Evolutionary conservation across 2,888 invertebrate genomes (phyloP), one percentile per base, ranked within the genome.

Genomic region (Trisateles emortualis): DNA sequence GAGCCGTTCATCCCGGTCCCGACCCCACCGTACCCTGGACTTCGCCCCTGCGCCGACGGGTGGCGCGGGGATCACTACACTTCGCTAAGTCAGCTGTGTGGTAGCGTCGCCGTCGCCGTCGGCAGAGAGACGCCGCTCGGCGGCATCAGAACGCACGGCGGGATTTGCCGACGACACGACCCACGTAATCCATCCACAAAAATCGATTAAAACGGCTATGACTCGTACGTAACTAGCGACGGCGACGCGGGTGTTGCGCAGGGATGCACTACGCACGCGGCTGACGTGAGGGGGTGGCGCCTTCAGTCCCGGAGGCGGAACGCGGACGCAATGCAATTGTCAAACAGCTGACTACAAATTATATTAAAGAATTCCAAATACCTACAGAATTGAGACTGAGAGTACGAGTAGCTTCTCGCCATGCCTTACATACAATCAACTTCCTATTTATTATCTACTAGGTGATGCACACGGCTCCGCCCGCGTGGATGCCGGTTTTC

Each of bases 261-360:
- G 77, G 77, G 71, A 76, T 82, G 83, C 83, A 83, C 70, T 68
- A 75, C 82, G 81, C 82, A 79, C 73, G 59, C 57, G 65, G 60
- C 55, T 59, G 59, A 62, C 64, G 51, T 40, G 54, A 47, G 39
- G 40, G 41, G 55, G 45, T 33, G 33, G n/a, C n/a, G n/a, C n/a
- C n/a, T n/a, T n/a, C 35, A 17, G 24, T 14, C 42, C 36, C 24
- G 32, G 36, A 3, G 32, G 32, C 30, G 14, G 24, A n/a, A 32
- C 38, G 32, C 22, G 2, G 65, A 63, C 54, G 72, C 64, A 71
- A 60, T 64, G 72, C 82, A 82, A 86, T 84, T 86, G 83, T 81
- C 84, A 84, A 89, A 88, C 89, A 89, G 90, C 89, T 89, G 90
- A 89, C 86, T 84, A 81, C 76, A 78, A 79, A 79, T 78, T 80